These are phyloP conservation scores for Plecturocebus donacophilus DNA, from an alignment of 2,113 vertebrate species.

Conservation along the genomic window DNA sequence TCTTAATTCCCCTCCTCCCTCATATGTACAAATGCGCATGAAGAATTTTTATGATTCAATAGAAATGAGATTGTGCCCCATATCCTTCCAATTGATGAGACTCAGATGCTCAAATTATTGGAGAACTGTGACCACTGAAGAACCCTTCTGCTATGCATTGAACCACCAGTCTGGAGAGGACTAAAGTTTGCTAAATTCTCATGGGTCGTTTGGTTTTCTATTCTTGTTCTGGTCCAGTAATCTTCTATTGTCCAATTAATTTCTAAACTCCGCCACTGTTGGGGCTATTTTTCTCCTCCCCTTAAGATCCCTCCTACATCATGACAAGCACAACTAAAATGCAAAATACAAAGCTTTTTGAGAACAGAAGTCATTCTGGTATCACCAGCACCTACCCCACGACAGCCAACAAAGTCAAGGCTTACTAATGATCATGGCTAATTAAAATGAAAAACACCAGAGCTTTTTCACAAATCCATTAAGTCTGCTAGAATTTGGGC, in stretches of 20 bases:
- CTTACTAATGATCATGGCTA: background rate
- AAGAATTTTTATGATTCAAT: background rate
- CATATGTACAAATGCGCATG: background rate
- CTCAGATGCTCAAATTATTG: background rate
- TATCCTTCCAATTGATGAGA: background rate
- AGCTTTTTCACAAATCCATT: background rate
- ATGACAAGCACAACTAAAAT: background rate
- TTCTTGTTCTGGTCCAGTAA: background rate
- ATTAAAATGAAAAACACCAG: slow-evolving; percentile 13
- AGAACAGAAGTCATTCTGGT: background rate
- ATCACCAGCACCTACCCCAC: background rate
- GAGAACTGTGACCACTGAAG: background rate
- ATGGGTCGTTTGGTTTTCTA: background rate
- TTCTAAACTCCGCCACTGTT: background rate
- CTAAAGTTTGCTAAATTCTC: background rate
- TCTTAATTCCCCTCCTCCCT: background rate
- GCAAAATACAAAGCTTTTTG: background rate
- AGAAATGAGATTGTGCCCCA: background rate
- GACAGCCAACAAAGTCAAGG: background rate
- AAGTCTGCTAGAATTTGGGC: background rate
- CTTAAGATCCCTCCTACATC: background rate
- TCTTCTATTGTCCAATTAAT: background rate
- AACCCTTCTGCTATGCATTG: background rate
- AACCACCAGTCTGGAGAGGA: background rate
- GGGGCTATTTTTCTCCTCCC: background rate